A percentile compares a stretch with the other conserved stretches of the same genome.
phyloP scores from a whole-genome alignment of 2,113 vertebrate genomes.

The Myrmophylax atrothorax region DNA sequence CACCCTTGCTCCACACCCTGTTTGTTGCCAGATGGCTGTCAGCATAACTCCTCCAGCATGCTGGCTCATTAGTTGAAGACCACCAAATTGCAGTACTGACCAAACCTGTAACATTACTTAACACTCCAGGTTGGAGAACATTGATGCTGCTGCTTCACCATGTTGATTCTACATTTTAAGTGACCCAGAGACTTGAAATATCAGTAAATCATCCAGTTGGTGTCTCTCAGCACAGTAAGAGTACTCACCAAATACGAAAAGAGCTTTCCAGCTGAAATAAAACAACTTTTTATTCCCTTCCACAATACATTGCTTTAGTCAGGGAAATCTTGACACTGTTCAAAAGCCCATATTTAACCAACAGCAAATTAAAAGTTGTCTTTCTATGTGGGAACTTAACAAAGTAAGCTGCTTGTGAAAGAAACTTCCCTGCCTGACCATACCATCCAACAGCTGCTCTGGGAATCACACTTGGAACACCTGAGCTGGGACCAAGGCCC shows the following conservation, averaged over 20 bases:
- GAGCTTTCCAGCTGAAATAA: not conserved
- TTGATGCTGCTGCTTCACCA: accelerated
- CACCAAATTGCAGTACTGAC: not conserved
- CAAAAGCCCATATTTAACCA: not conserved
- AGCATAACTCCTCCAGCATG: not conserved
- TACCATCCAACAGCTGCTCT: no score
- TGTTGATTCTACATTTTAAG: accelerated
- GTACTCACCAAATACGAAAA: not conserved
- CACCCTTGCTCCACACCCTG: not conserved
- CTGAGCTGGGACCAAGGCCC: not conserved
- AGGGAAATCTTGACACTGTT: not conserved
- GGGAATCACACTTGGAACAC: not conserved
- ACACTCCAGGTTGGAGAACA: not conserved
- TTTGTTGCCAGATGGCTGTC: not conserved
- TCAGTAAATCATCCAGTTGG: not conserved
- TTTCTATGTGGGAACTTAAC: not conserved
- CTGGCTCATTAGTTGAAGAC: not conserved
- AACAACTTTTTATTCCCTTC: not conserved
- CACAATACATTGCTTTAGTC: not conserved
- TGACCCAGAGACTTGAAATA: not conserved
- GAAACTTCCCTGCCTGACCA: not conserved
- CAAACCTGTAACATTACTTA: not conserved
- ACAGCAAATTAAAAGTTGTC: not conserved
- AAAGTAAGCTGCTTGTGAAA: not conserved
- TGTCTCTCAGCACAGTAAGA: not conserved